Conservation (phyloP, 2,113 vertebrate species). For the Chinchilla lanigera region DNA sequence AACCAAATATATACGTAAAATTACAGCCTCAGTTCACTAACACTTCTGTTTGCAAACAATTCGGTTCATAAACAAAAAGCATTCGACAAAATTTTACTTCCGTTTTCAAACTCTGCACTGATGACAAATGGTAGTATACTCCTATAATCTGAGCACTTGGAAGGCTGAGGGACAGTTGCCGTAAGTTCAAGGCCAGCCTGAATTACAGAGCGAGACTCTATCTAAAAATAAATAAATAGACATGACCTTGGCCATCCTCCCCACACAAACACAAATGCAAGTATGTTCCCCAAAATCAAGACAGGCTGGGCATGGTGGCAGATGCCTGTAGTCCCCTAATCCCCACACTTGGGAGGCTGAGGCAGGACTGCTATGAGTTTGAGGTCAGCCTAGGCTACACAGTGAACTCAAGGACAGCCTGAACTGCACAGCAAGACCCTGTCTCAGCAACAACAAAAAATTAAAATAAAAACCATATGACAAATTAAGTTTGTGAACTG, state of each 20-base stretch:
- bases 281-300: not conserved
- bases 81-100: not conserved
- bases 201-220: not conserved
- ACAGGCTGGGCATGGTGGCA: not conserved
- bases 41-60: not conserved
- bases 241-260: not conserved
- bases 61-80: not conserved
- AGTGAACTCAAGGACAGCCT: too few species aligned
- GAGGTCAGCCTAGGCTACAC: too few species aligned
- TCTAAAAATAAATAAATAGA: not conserved
- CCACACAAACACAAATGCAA: not conserved
- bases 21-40: not conserved
- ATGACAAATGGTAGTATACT: not conserved
- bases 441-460: too few species aligned
- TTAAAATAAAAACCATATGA: too few species aligned
- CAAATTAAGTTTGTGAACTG: not conserved
- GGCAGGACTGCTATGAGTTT: too few species aligned
- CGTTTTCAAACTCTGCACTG: not conserved
- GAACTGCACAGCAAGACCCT: too few species aligned
- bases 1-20: not conserved
- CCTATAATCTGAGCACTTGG: not conserved
- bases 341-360: too few species aligned
- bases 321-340: too few species aligned
- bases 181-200: not conserved
- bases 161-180: not conserved